Percentiles rank a stretch among this genome's conserved stretches.
Conservation (phyloP, 2,113 vertebrate genomes). For the Pluvialis apricaria region DNA sequence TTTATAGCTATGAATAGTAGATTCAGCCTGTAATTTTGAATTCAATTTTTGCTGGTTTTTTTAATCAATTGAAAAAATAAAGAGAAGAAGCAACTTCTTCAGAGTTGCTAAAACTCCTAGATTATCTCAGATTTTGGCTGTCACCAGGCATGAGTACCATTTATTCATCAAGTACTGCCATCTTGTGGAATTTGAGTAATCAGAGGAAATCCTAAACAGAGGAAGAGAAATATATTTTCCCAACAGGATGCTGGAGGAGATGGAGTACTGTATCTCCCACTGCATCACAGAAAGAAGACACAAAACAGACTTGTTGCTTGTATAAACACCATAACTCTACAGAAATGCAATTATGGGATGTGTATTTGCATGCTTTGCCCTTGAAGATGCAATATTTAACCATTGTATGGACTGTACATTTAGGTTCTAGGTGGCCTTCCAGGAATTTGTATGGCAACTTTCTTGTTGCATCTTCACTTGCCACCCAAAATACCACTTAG, state of each 20-base stretch:
- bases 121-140: neutral
- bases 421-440: neutral
- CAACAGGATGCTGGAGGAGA: neutral
- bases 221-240: neutral
- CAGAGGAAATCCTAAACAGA: neutral
- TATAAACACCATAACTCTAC: neutral
- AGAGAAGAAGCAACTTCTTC: neutral
- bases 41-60: neutral
- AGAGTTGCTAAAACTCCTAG: neutral
- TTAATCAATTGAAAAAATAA: neutral
- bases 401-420: neutral
- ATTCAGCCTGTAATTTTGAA: neutral
- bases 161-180: constrained; percentile 34
- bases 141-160: neutral
- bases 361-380: neutral
- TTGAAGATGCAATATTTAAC: neutral
- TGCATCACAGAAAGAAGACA: neutral
- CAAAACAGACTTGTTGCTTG: neutral
- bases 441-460: neutral
- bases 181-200: constrained; percentile 16
- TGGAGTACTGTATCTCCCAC: neutral
- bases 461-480: neutral
- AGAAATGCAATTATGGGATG: neutral
- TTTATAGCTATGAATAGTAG: neutral
- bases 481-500: neutral